phyloP scores from a whole-genome alignment of 2,797 vertebrate genomes.

The Tachyglossus aculeatus region DNA sequence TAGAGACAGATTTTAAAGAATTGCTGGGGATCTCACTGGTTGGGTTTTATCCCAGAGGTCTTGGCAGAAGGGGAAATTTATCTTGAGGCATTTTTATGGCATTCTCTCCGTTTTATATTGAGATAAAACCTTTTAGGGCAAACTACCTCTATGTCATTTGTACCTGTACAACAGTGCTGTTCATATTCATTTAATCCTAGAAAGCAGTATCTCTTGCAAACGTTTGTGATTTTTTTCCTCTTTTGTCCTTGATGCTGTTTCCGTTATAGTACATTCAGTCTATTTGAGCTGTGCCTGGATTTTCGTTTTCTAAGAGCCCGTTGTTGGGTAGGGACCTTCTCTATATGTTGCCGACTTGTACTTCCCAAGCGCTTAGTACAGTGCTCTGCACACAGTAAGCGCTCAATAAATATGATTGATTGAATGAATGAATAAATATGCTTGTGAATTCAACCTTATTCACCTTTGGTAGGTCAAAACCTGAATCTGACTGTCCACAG shows the following conservation, averaged over 20 bases:
- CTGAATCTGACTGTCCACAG: too few relatives aligned
- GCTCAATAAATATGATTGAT: too few relatives aligned
- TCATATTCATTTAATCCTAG: background rate
- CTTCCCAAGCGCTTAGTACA: too few relatives aligned
- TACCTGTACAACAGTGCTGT: background rate
- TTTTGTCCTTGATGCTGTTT: background rate
- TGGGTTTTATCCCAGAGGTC: slow-evolving; percentile 38
- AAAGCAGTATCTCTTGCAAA: background rate
- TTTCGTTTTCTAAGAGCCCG: too few relatives aligned
- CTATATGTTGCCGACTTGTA: too few relatives aligned
- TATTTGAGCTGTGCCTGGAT: too few relatives aligned
- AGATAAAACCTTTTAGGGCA: slow-evolving; percentile 13
- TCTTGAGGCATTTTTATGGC: background rate
- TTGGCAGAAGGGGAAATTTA: background rate
- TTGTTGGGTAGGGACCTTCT: too few relatives aligned
- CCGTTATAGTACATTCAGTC: background rate
- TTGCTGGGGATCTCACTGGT: background rate
- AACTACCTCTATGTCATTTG: background rate
- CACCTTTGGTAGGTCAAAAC: too few relatives aligned
- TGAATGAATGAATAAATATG: too few relatives aligned
- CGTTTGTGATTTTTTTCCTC: background rate
- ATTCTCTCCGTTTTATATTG: background rate
- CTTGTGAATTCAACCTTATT: too few relatives aligned
- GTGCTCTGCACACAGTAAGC: too few relatives aligned
- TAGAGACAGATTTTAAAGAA: slow-evolving; percentile 37